Evolutionary conservation across 2,888 invertebrate species (phyloP).

Genomic region (Mythimna ferrago): DNA sequence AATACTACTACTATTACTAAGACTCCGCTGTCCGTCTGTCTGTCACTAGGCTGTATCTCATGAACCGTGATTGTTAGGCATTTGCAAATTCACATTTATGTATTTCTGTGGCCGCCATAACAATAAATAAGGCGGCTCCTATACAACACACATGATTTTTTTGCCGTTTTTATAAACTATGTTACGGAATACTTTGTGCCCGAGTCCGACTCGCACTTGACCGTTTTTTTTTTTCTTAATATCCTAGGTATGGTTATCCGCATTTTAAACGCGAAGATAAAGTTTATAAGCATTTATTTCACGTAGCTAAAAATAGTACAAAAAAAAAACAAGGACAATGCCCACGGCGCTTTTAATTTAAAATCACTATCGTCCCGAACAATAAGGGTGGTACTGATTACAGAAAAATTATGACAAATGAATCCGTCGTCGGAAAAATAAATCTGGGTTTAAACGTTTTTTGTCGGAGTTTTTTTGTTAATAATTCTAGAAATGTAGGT

Average conservation of each 20-base stretch:
- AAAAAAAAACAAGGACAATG: conserved; percentile 76
- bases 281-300: conserved; percentile 23
- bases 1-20: too few relatives aligned
- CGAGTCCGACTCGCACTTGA: too few relatives aligned
- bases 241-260: background rate
- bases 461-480: conserved; percentile 8
- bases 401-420: conserved; percentile 74
- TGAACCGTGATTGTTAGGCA: too few relatives aligned
- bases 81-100: too few relatives aligned
- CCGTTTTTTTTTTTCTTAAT: too few relatives aligned
- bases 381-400: conserved; percentile 74
- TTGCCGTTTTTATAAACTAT: too few relatives aligned
- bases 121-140: too few relatives aligned
- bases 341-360: conserved; percentile 85
- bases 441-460: conserved; percentile 46
- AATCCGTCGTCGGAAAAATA: conserved; percentile 56
- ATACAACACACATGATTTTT: too few relatives aligned
- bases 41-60: too few relatives aligned
- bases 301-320: conserved; percentile 25
- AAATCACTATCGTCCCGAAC: conserved; percentile 79
- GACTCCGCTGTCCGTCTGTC: too few relatives aligned
- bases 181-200: too few relatives aligned
- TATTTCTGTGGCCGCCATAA: too few relatives aligned
- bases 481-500: conserved; percentile 1
- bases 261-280: conserved; percentile 3